A percentile compares a stretch with the other conserved stretches of the same genome.
Evolutionary conservation across 2,888 invertebrate species (phyloP).

Genomic region (Drosophila cognata): DNA sequence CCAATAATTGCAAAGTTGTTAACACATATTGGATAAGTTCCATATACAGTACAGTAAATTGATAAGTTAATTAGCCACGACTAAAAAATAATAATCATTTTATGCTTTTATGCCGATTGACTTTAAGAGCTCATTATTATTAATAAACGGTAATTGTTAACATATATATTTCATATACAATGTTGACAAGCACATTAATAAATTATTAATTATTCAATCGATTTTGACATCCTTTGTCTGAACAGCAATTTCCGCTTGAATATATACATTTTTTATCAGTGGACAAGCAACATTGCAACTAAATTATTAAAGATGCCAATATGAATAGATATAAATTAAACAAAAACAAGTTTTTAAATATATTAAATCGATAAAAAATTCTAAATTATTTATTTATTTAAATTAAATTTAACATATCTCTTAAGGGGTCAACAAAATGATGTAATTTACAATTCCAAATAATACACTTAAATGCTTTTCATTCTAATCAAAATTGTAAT

Average conservation of each 20-base stretch:
- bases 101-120: neutral
- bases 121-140: neutral
- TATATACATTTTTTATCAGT: neutral
- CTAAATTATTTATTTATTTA: neutral
- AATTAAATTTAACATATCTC: neutral
- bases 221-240: neutral
- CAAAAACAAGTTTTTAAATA: neutral
- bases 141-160: neutral
- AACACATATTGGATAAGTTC: conserved; percentile 5
- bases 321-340: too few relatives aligned
- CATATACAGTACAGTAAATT: conserved; percentile 37
- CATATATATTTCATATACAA: neutral
- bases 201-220: neutral
- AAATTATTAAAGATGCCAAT: neutral
- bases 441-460: neutral
- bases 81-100: conserved; percentile 18
- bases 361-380: neutral
- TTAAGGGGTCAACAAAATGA: neutral
- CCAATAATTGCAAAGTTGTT: conserved; percentile 8
- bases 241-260: neutral
- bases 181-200: neutral
- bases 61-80: conserved; percentile 51
- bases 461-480: neutral
- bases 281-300: neutral
- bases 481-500: neutral